Percentiles rank a stretch among this genome's conserved stretches.
These are phyloP conservation scores for Cololabis saira DNA, from an alignment of 2,113 vertebrate species.

Conservation along the genomic window DNA sequence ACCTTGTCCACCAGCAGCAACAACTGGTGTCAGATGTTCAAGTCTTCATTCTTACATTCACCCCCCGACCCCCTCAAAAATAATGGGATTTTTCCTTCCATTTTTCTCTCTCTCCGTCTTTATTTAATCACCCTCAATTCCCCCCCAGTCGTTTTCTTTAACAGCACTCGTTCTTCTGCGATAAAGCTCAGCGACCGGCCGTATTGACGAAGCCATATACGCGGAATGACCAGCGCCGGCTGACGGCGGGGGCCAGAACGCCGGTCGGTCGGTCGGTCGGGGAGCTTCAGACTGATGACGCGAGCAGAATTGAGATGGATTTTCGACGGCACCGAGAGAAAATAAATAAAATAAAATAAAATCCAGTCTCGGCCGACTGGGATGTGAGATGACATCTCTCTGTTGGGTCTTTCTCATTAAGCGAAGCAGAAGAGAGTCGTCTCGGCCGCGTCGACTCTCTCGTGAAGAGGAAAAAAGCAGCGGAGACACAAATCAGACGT, in stretches of 20 bases:
- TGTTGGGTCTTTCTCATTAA: constrained; percentile 65
- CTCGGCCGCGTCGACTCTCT: constrained; percentile 51
- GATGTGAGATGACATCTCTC: constrained; percentile 66
- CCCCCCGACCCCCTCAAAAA: background rate
- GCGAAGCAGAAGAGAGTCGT: constrained; percentile 60
- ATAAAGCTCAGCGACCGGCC: constrained; percentile 28
- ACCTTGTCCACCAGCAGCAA: background rate
- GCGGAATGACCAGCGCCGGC: constrained; percentile 34
- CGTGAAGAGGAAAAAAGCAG: constrained; percentile 40
- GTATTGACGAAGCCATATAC: constrained; percentile 70
- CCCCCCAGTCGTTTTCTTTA: constrained; percentile 31
- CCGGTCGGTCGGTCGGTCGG: no score
- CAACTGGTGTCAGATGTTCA: constrained; percentile 1
- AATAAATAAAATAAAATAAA: background rate
- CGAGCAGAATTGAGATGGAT: constrained; percentile 11
- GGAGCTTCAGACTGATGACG: constrained; percentile 45
- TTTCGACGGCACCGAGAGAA: background rate
- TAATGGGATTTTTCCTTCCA: background rate
- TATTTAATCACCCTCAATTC: constrained; percentile 39
- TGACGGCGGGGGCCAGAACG: constrained; percentile 24
- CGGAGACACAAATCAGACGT: constrained; percentile 40
- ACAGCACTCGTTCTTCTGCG: constrained; percentile 24
- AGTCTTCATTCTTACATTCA: constrained; percentile 9
- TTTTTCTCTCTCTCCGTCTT: constrained; percentile 17
- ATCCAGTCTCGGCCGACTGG: constrained; percentile 34